Percentiles rank a stretch among this genome's conserved stretches.
phyloP scores from a whole-genome alignment of 2,888 invertebrate species.

The Hoplodrina blanda region DNA sequence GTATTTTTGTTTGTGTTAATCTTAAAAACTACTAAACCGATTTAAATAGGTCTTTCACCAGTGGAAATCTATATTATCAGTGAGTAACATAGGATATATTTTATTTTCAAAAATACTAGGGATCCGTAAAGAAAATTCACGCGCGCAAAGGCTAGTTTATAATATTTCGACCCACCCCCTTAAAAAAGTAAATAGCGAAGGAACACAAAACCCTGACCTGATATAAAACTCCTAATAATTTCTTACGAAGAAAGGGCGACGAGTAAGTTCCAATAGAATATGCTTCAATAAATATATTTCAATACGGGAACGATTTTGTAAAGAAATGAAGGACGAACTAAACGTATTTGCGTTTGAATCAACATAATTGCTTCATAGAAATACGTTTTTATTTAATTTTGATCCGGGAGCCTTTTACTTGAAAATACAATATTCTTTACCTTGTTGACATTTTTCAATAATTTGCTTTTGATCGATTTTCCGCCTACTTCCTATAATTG shows the following conservation, averaged over 20 bases:
- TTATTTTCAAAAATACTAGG: too few species aligned
- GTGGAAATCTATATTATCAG: too few species aligned
- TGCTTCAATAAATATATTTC: slow-evolving; percentile 17
- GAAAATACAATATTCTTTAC: not conserved
- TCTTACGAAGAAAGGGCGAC: not conserved
- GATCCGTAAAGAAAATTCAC: too few species aligned
- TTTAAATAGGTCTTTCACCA: too few species aligned
- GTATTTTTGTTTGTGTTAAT: too few species aligned
- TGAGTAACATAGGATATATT: too few species aligned
- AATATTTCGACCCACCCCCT: too few species aligned
- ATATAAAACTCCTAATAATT: not conserved
- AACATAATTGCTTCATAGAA: slow-evolving; percentile 28
- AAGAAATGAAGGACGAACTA: slow-evolving; percentile 17
- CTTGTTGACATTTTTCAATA: not conserved
- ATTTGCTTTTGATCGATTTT: not conserved
- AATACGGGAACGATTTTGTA: slow-evolving; percentile 25
- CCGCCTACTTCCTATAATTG: too few species aligned
- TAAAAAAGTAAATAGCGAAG: not conserved
- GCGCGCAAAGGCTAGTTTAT: too few species aligned
- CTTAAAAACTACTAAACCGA: too few species aligned
- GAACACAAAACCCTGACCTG: not conserved
- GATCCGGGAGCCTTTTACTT: not conserved
- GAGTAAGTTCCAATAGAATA: slow-evolving; percentile 7
- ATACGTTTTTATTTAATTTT: slow-evolving; percentile 24
- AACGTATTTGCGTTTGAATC: slow-evolving; percentile 19